Evolutionary conservation across 2,888 invertebrate genomes (phyloP).

Genomic region (Malacosoma neustria): DNA sequence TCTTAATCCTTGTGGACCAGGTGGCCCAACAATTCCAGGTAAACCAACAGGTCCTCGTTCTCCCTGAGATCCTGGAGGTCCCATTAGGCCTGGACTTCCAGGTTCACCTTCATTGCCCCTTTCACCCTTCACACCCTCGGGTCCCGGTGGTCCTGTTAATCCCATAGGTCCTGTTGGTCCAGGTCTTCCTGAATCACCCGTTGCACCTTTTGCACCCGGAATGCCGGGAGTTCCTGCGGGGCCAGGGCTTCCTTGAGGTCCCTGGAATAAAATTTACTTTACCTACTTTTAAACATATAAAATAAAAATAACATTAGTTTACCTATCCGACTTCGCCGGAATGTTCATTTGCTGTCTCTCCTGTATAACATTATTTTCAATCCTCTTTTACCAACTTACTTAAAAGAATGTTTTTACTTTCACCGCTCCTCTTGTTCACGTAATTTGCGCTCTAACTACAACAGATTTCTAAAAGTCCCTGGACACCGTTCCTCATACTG

Average conservation of each 20-base stretch:
- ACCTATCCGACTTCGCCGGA: too few species aligned
- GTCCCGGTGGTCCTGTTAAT: conserved; percentile 80
- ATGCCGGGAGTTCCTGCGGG: conserved; percentile 80
- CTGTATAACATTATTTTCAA: too few species aligned
- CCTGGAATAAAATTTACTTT: conserved; percentile 52
- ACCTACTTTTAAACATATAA: too few species aligned
- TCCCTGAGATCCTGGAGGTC: conserved; percentile 80
- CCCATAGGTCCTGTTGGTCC: conserved; percentile 81
- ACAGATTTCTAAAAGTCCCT: too few species aligned
- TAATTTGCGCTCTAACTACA: too few species aligned
- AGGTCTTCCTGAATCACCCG: conserved; percentile 81
- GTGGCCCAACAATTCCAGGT: conserved; percentile 78
- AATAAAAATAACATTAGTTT: background rate
- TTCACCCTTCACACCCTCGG: conserved; percentile 85
- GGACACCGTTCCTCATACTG: too few species aligned
- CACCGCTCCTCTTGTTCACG: too few species aligned
- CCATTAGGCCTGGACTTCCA: conserved; percentile 81
- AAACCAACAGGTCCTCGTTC: conserved; percentile 77
- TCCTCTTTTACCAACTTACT: too few species aligned
- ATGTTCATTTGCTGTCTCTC: too few species aligned
- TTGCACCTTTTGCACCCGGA: conserved; percentile 80
- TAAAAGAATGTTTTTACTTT: too few species aligned
- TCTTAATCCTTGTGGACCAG: conserved; percentile 78
- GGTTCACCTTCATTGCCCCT: conserved; percentile 79
- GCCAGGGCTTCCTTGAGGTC: conserved; percentile 81